A percentile compares a stretch with the other conserved stretches of the same genome.
Evolutionary conservation across 2,888 invertebrate genomes (phyloP).

Genomic region (Pemphredon lugubris): DNA sequence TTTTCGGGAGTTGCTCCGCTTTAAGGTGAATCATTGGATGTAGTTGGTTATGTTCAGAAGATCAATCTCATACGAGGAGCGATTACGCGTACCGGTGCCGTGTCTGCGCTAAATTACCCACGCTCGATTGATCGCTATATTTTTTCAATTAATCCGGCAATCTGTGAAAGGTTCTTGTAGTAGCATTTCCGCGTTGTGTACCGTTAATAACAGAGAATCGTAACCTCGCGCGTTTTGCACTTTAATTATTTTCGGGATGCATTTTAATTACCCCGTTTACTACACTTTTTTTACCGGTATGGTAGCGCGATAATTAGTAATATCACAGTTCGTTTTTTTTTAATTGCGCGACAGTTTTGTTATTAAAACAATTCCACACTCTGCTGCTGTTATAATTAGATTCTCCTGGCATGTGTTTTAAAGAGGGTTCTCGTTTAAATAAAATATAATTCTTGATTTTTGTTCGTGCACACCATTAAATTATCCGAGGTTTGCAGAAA

Average conservation of each 20-base stretch:
- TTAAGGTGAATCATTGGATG: background rate
- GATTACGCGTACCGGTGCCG: slow-evolving; percentile 46
- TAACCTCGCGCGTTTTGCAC: slow-evolving; percentile 11
- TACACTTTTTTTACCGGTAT: background rate
- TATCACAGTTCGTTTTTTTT: background rate
- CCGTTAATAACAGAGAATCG: slow-evolving; percentile 46
- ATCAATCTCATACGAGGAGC: slow-evolving; percentile 20
- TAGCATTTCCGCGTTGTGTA: slow-evolving; percentile 41
- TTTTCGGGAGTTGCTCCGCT: background rate
- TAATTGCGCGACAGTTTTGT: no score
- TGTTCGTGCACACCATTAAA: no score
- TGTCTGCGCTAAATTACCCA: slow-evolving; percentile 47
- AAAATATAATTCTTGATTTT: no score
- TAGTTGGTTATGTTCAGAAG: slow-evolving; percentile 25
- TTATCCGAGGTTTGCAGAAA: background rate
- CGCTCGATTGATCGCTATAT: slow-evolving; percentile 60
- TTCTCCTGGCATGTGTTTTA: no score
- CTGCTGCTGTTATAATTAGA: no score
- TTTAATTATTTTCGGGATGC: slow-evolving; percentile 20
- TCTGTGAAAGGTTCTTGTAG: slow-evolving; percentile 34
- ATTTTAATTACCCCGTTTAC: slow-evolving; percentile 11
- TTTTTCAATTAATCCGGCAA: slow-evolving; percentile 56
- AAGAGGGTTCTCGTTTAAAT: no score
- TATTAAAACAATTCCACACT: no score
- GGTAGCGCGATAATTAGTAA: background rate